Conservation (phyloP, 92 coral and sea anemone genomes). For the Blastomussa wellsi region DNA sequence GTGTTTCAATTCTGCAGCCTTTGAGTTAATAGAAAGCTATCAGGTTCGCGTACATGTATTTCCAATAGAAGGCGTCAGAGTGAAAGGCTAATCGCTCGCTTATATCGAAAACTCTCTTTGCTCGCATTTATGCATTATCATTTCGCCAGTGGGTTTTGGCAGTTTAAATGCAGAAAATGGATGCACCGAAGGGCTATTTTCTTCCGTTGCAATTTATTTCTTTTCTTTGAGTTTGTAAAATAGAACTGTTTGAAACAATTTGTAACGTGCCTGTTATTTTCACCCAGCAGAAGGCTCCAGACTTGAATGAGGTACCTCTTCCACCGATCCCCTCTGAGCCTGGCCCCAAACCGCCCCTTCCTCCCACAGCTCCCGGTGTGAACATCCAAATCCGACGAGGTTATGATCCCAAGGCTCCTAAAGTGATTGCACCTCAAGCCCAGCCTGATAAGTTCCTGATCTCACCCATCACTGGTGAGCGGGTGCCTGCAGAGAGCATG, state of each 20-base stretch:
- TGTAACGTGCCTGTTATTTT: background rate
- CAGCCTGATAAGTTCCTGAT: slow-evolving; percentile 89
- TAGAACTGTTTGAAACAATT: background rate
- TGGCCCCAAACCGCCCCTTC: slow-evolving; percentile 91
- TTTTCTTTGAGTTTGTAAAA: background rate
- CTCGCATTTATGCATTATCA: too few relatives aligned
- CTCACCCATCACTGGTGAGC: slow-evolving; percentile 99
- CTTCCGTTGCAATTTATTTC: too few relatives aligned
- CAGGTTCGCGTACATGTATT: too few relatives aligned
- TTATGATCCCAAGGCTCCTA: slow-evolving; percentile 95
- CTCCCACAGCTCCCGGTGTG: slow-evolving; percentile 89
- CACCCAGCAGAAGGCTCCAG: slow-evolving; percentile 52
- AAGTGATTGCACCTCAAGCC: slow-evolving; percentile 52
- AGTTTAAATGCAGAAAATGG: too few relatives aligned
- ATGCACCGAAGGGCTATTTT: too few relatives aligned
- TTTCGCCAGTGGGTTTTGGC: too few relatives aligned
- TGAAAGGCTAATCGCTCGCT: too few relatives aligned
- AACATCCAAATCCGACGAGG: slow-evolving; percentile 91
- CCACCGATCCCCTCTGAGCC: slow-evolving; percentile 93
- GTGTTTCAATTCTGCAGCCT: too few relatives aligned
- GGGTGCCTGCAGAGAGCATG: slow-evolving; percentile 91
- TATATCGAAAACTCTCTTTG: too few relatives aligned
- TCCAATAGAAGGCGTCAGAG: too few relatives aligned
- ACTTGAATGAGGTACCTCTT: slow-evolving; percentile 63
- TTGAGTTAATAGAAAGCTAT: too few relatives aligned